Conservation (phyloP, 2,113 vertebrate genomes). For the Gnathonemus longibarbis region DNA sequence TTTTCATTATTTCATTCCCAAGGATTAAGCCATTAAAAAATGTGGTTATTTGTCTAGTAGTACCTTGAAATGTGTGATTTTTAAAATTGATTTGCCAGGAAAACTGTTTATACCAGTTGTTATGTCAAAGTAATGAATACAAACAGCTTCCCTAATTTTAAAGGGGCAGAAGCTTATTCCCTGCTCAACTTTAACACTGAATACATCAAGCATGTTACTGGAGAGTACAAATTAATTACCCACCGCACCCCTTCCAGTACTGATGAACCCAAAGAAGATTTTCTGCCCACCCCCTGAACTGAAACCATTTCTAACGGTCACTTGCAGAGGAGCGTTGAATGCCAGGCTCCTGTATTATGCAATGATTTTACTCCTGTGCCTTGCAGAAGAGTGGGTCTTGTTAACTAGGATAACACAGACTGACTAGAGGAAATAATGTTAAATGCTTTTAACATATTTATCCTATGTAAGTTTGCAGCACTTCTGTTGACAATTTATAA, state of each 20-base stretch:
- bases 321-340: not conserved
- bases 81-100: constrained; percentile 13
- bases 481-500: not conserved
- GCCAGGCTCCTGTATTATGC: not conserved
- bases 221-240: not conserved
- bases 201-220: not conserved
- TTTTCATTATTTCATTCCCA: not conserved
- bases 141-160: constrained; percentile 41
- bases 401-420: not conserved
- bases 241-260: not conserved
- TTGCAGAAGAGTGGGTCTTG: not conserved
- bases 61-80: not conserved
- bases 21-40: not conserved
- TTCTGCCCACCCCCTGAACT: not conserved
- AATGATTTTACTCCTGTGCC: not conserved
- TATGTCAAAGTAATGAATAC: constrained; percentile 56
- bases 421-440: not conserved
- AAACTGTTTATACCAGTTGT: constrained; percentile 48
- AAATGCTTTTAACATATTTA: not conserved
- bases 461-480: not conserved
- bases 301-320: not conserved
- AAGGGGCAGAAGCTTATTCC: constrained; percentile 26
- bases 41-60: not conserved
- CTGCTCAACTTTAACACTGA: constrained; percentile 11
- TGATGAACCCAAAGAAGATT: not conserved